Conservation (phyloP, 2,113 vertebrate genomes). For the Spheniscus mendiculus region DNA sequence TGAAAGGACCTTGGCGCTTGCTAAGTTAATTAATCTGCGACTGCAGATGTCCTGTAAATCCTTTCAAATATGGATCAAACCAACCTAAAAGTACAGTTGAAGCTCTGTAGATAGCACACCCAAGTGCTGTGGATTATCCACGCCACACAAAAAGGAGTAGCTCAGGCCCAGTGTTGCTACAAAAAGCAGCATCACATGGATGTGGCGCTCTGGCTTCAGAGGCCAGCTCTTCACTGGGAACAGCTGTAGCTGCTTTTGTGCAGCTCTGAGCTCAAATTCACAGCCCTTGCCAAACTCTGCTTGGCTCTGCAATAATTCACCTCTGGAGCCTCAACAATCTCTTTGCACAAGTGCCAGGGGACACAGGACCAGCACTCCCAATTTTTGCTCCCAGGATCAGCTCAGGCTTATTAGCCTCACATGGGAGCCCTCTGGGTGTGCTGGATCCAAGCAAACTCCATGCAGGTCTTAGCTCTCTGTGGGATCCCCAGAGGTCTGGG, state of each 20-base stretch:
- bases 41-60: not conserved
- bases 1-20: not conserved
- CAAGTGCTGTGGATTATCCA: not conserved
- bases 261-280: not conserved
- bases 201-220: not conserved
- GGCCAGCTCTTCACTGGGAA: not conserved
- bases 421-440: not conserved
- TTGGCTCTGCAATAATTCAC: not conserved
- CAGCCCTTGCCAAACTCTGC: not conserved
- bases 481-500: not conserved
- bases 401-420: not conserved
- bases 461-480: not conserved
- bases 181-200: not conserved
- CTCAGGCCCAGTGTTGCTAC: not conserved
- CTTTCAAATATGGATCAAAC: not conserved
- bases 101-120: not conserved
- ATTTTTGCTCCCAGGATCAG: not conserved
- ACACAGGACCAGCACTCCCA: not conserved
- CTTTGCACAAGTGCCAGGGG: not conserved
- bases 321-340: not conserved
- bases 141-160: accelerated
- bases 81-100: not conserved
- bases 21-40: not conserved
- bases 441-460: not conserved
- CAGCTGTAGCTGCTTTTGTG: not conserved